Evolutionary conservation across 2,888 invertebrate genomes (phyloP).

Genomic region (Phortica magna): DNA sequence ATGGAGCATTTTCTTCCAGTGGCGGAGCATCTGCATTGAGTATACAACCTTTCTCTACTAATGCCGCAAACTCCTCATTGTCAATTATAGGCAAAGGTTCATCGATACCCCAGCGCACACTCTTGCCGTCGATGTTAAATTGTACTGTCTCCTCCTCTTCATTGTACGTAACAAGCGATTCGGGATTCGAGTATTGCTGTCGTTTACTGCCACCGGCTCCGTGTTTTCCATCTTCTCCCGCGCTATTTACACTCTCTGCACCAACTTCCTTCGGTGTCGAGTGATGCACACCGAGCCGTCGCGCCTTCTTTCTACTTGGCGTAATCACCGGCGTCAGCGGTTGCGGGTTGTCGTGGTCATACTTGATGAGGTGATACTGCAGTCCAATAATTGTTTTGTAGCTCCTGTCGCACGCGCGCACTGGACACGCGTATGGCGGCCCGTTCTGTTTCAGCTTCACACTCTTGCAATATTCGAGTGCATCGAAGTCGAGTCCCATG

Average conservation of each 20-base stretch:
- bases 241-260: conserved; percentile 3
- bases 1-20: conserved; percentile 74
- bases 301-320: conserved; percentile 82
- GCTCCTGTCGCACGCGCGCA: conserved; percentile 89
- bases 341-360: conserved; percentile 89
- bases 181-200: conserved; percentile 62
- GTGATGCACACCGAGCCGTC: conserved; percentile 80
- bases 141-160: conserved; percentile 92
- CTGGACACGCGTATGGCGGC: conserved; percentile 92
- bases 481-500: conserved; percentile 93
- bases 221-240: conserved; percentile 52
- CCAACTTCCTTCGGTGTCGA: conserved; percentile 72
- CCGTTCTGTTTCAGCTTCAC: conserved; percentile 81
- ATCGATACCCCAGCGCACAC: conserved; percentile 83
- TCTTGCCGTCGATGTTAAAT: conserved; percentile 90
- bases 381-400: conserved; percentile 92
- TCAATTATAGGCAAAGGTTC: conserved; percentile 85
- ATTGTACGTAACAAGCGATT: conserved; percentile 83
- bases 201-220: conserved; percentile 46
- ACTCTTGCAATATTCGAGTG: conserved; percentile 90
- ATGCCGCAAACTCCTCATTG: conserved; percentile 81
- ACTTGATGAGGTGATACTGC: conserved; percentile 91
- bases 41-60: conserved; percentile 74
- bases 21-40: conserved; percentile 73
- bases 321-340: conserved; percentile 82